Conservation (phyloP, 2,113 vertebrate genomes). For the Eupsittula cactorum region DNA sequence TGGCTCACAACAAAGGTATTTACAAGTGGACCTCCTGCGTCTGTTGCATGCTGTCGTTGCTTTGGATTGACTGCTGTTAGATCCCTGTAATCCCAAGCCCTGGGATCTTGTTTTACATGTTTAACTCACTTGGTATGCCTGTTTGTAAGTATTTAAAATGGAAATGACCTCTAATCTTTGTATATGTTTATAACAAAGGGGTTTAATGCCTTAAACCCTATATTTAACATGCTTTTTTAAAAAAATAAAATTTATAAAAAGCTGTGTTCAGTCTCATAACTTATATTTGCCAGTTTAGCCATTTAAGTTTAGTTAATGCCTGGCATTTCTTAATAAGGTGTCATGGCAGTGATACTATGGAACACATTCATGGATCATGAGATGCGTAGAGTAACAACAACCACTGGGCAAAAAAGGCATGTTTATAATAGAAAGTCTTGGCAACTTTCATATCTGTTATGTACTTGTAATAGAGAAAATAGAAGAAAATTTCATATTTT, state of each 20-base stretch:
- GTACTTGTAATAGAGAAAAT: not conserved
- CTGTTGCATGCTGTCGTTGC: constrained; percentile 46
- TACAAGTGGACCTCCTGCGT: constrained; percentile 63
- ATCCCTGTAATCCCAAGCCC: constrained; percentile 63
- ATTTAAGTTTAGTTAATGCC: not conserved
- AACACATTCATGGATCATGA: not conserved
- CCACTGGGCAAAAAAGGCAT: not conserved
- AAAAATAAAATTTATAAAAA: constrained; percentile 13
- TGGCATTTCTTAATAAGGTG: not conserved
- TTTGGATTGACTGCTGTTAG: constrained; percentile 69
- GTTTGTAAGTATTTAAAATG: constrained; percentile 58
- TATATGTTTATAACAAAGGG: constrained; percentile 34
- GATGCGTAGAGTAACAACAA: not conserved
- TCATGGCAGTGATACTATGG: not conserved
- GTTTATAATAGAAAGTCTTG: not conserved
- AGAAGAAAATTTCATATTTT: not conserved
- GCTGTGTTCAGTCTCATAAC: not conserved
- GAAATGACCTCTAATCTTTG: constrained; percentile 59
- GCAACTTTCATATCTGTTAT: not conserved
- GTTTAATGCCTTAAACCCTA: constrained; percentile 35
- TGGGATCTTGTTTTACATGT: constrained; percentile 59
- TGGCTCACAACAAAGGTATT: constrained; percentile 58
- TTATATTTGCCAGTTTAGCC: not conserved
- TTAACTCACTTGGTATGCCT: constrained; percentile 53
- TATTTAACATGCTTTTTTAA: not conserved